phyloP scores from a whole-genome alignment of 2,888 invertebrate species.

The Scaptomyza reducta region DNA sequence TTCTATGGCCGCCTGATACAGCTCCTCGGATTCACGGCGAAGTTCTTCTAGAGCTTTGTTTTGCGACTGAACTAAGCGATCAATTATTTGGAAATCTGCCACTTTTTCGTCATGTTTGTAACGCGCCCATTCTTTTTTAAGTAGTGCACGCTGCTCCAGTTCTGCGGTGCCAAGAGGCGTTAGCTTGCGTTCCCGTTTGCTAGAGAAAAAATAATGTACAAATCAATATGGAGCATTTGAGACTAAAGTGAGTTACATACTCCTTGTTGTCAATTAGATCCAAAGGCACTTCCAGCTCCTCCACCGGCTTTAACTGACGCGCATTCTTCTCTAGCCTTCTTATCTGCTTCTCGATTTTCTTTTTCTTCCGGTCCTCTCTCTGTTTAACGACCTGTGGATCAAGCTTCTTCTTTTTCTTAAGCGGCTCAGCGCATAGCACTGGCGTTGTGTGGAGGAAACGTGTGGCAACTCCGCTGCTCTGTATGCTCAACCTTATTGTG shows the following conservation, averaged over 20 bases:
- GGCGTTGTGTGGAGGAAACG: slow-evolving; percentile 76
- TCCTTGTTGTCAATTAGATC: slow-evolving; percentile 84
- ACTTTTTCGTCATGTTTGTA: slow-evolving; percentile 88
- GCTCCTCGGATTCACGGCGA: slow-evolving; percentile 91
- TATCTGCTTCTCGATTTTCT: slow-evolving; percentile 94
- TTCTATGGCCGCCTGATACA: slow-evolving; percentile 95
- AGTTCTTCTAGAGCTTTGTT: slow-evolving; percentile 92
- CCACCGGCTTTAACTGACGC: slow-evolving; percentile 94
- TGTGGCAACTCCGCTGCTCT: slow-evolving; percentile 33
- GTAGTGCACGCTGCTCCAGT: slow-evolving; percentile 87
- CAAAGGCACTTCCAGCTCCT: slow-evolving; percentile 91
- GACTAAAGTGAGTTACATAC: slow-evolving; percentile 43
- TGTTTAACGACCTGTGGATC: slow-evolving; percentile 92
- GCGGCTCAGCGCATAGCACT: slow-evolving; percentile 88
- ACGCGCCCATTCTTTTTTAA: slow-evolving; percentile 91
- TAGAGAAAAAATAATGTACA: slow-evolving; percentile 64
- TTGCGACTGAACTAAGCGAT: slow-evolving; percentile 89
- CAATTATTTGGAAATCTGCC: slow-evolving; percentile 88
- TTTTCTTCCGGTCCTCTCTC: slow-evolving; percentile 92
- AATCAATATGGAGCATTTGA: too few relatives aligned
- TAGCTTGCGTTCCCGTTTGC: slow-evolving; percentile 85
- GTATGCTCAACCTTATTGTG: slow-evolving; percentile 60
- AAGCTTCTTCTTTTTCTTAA: slow-evolving; percentile 94
- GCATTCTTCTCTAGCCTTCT: slow-evolving; percentile 91
- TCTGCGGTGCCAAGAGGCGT: slow-evolving; percentile 86